Base-by-base conservation (phyloP, 2,797 vertebrate species). In the Glossophaga mutica region DNA sequence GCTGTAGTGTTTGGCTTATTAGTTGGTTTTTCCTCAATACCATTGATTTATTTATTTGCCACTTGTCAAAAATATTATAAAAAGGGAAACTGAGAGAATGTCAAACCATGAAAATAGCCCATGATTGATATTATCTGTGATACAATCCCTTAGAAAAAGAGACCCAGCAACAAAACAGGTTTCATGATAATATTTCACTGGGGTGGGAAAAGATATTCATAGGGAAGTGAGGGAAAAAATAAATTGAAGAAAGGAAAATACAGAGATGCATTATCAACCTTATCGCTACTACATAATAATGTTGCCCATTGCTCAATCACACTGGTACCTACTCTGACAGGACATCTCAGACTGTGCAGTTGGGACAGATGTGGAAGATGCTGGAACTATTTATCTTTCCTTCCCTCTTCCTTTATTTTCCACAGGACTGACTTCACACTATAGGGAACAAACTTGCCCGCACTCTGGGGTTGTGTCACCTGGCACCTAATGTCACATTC, bases 1-100 rank as follows among this genome's bases (percentile, higher is more conserved):
- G 94, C 94, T 96, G 91, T 57, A 59, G 68, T 55, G 57, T 93
- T 98, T 98, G 96, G 82, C 94, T 95, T 57, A 85, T n/a, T 62
- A 79, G 46, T 44, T 85, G 87, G 6, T 93, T 97, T 97, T 96
- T 39, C 97, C 91, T 48, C 37, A 73, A 94, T 85, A 93, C 9
- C 97, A 90, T 94, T 95, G 32, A 76, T 93, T 95, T 74, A 48
- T 84, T 78, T 39, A 52, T 57, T 82, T 57, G 12, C 97, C 83
- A 59, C 94, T 94, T 95, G 46, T 90, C 76, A 65, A 83, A 89
- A 94, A 82, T 7, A 9, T 34, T 46, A 77, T 32, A 76, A 88
- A 84, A 96, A 91, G n/a, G 84, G 29, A 29, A 74, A 84, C 24
- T 50, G 29, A 21, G 34, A 87, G 62, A 90, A 57, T 37, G 59